phyloP scores from a whole-genome alignment of 2,888 invertebrate species.

The Meloe dianella region DNA sequence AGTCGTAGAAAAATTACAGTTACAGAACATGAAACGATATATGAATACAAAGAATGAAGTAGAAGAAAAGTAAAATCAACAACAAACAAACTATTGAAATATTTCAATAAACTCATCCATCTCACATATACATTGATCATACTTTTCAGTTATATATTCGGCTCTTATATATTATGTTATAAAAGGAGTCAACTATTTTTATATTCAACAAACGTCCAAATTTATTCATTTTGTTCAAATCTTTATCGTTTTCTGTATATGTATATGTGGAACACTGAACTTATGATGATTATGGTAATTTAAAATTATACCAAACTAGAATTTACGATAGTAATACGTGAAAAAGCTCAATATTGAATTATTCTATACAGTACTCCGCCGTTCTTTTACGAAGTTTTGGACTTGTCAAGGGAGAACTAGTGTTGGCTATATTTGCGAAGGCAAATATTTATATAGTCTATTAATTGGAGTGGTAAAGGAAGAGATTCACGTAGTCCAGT shows the following conservation, averaged over 20 bases:
- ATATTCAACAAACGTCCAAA: constrained; percentile 26
- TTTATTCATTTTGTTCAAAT: constrained; percentile 34
- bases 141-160: neutral
- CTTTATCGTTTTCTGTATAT: neutral
- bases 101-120: neutral
- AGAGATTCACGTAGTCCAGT: no score
- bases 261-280: constrained; percentile 19
- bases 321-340: constrained; percentile 23
- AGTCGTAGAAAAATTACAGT: neutral
- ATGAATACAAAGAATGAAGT: neutral
- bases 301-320: constrained; percentile 28
- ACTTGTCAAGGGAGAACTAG: no score
- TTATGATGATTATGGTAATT: constrained; percentile 32
- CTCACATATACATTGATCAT: neutral
- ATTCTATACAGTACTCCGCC: neutral
- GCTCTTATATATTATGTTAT: neutral
- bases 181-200: constrained; percentile 13
- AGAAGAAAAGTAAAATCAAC: no score
- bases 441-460: no score
- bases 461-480: no score
- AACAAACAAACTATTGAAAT: neutral
- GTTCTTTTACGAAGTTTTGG: no score
- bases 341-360: constrained; percentile 21
- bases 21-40: neutral
- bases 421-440: no score